Evolutionary conservation across 2,113 vertebrate species (phyloP), one percentile per base, ranked within the genome.

Genomic region (Hydrochoerus hydrochaeris): DNA sequence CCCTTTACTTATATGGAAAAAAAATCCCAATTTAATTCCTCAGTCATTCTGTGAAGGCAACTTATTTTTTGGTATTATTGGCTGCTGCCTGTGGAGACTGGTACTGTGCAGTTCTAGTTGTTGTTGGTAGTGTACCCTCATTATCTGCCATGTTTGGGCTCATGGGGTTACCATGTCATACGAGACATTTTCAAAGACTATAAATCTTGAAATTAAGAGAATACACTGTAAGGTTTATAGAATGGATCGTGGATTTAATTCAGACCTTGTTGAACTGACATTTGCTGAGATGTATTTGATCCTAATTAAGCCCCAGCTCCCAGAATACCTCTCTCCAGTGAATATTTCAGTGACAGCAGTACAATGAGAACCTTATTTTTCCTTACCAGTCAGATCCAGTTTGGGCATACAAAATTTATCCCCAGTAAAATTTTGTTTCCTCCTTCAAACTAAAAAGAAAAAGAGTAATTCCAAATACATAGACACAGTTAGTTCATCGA

Each of bases 371-470:
- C 35, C 26, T 92, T 60, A 44, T 13, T 67, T 93, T 75, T 75
- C 60, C 83, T 88, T 62, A 85, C 1, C 95, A 14, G 1, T 78
- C 82, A 94, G 58, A 63, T 82, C 12, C 58, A 77, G 19, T 69
- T 80, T 62, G 38, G 20, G 26, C n/a, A 83, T 63, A 46, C 24
- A 35, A 67, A 13, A 87, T 82, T 57, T 93, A 93, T 30, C 78
- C 13, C 11, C 82, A 73, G 12, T 5, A 84, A 67, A 75, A 26
- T 52, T 32, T 75, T 58, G 52, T 95, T 80, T 85, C 6, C 32
- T 77, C 38, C 20, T 77, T 86, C 63, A 94, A 58, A 95, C 85
- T 84, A 71, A 80, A 90, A 93, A 84, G 57, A 92, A 95, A 93
- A 83, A 35, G 41, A 20, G 13, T 60, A 54, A n/a, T 71, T 95